Base-by-base conservation (phyloP, 2,888 invertebrate species). In the Carcina quercana region DNA sequence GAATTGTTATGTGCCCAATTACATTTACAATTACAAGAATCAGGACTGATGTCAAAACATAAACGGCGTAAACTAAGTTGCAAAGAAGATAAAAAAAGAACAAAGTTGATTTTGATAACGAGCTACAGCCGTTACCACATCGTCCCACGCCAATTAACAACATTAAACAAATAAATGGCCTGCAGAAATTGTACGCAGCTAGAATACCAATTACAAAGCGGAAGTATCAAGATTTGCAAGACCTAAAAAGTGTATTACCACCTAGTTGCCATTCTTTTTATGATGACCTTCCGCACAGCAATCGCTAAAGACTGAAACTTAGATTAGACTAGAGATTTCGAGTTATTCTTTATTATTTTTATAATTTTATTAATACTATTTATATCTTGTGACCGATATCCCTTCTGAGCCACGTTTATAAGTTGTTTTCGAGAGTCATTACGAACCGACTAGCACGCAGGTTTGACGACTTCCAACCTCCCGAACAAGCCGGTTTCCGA, bases 211-310 rank as follows among this genome's bases (percentile, higher is more conserved):
- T 49, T 37, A 31, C 39, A 37, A 36, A 40, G 34, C 21, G 34
- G n/a, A 42, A 47, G 28, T 46, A 42, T 37, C 5, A 45, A 32
- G 41, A 50, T 38, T 36, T 50, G 35, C 48, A 50, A 36, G 44
- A 47, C 28, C 30, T 51, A 38, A 50, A 47, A 45, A 29, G 29
- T 35, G 46, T 50, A 34, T 27, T 47, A 28, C 45, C 47, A 40
- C 6, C 40, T 33, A 34, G 11, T 37, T 47, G 43, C 38, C 46
- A 46, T 26, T 32, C 30, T 33, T 50, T 44, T 43, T 45, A 50
- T 43, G 44, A 47, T 36, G 35, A 44, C 33, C 25, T 42, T 24
- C 41, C 45, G 20, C 38, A 42, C 20, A 28, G 17, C 27, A 30
- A 38, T 27, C 29, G 12, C 20, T 30, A 24, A 34, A 38, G 38